A percentile compares a stretch with the other conserved stretches of the same genome.
phyloP scores from a whole-genome alignment of 2,797 vertebrate genomes.

The Pseudochromis fuscus region DNA sequence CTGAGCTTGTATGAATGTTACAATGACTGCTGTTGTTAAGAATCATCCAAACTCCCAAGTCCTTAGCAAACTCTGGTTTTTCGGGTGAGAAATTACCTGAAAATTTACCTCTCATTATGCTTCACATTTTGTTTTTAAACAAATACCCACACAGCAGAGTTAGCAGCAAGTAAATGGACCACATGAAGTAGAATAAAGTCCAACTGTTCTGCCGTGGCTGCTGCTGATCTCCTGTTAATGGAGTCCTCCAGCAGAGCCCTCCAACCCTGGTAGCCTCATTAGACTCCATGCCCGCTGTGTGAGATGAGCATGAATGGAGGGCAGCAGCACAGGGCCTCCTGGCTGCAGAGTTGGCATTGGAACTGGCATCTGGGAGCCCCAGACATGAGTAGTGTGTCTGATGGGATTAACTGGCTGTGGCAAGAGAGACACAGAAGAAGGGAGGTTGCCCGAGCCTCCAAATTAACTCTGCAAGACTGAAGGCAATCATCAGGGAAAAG shows the following conservation, averaged over 20 bases:
- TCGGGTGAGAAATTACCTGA: not conserved
- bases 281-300: constrained; percentile 70
- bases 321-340: constrained; percentile 65
- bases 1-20: not conserved
- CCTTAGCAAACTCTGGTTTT: not conserved
- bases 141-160: constrained; percentile 37
- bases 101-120: constrained; percentile 2
- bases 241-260: constrained; percentile 70
- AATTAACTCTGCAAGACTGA: constrained; percentile 75
- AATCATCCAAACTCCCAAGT: not conserved
- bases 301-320: constrained; percentile 71
- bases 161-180: constrained; percentile 35
- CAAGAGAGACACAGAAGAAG: constrained; percentile 64
- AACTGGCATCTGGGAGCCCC: constrained; percentile 75
- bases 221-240: constrained; percentile 72
- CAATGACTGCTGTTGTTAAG: too few species aligned
- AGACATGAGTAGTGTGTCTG: constrained; percentile 80
- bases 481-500: constrained; percentile 61
- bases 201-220: constrained; percentile 50
- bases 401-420: constrained; percentile 81
- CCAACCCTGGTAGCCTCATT: constrained; percentile 76
- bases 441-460: constrained; percentile 69
- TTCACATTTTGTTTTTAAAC: constrained; percentile 33
- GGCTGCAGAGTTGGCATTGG: constrained; percentile 73
- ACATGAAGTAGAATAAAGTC: constrained; percentile 43